Conservation (phyloP, 2,113 vertebrate species). For the Pontoporia blainvillei region DNA sequence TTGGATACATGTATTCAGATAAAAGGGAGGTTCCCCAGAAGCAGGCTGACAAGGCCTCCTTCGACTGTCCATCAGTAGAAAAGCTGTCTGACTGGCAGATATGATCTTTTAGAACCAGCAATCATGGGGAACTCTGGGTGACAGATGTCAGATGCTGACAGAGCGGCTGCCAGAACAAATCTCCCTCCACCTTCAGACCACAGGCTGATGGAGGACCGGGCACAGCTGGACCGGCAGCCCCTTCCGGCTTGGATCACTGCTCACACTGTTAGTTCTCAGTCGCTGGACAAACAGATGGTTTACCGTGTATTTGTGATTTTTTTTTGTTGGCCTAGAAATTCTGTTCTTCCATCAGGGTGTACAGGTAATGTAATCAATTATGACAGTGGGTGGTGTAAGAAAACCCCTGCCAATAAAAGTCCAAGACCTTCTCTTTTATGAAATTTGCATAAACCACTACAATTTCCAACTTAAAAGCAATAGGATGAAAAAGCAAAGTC, state of each 20-base stretch:
- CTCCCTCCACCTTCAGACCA: constrained; percentile 53
- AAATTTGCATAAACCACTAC: neutral
- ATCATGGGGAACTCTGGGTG: constrained; percentile 2
- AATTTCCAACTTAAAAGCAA: neutral
- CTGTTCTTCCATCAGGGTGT: constrained; percentile 52
- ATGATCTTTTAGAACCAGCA: constrained; percentile 42
- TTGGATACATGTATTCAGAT: neutral
- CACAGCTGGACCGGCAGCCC: constrained; percentile 58
- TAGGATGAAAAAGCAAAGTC: neutral
- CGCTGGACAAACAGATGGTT: constrained; percentile 71
- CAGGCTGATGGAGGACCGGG: constrained; percentile 46
- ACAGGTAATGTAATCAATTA: constrained; percentile 60
- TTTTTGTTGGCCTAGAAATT: constrained; percentile 45
- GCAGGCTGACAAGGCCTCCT: constrained; percentile 5
- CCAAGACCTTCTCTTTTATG: neutral
- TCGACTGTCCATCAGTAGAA: neutral
- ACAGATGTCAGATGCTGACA: constrained; percentile 71
- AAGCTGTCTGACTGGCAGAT: constrained; percentile 48
- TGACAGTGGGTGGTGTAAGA: constrained; percentile 48
- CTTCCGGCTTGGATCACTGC: constrained; percentile 46
- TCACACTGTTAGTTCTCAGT: constrained; percentile 55
- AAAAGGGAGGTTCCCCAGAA: constrained; percentile 22
- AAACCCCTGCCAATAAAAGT: constrained; percentile 50
- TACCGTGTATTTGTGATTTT: constrained; percentile 51
- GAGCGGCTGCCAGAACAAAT: constrained; percentile 55